Conservation (phyloP, 2,888 invertebrate species). For the Sinopyrophorus schimmeli region DNA sequence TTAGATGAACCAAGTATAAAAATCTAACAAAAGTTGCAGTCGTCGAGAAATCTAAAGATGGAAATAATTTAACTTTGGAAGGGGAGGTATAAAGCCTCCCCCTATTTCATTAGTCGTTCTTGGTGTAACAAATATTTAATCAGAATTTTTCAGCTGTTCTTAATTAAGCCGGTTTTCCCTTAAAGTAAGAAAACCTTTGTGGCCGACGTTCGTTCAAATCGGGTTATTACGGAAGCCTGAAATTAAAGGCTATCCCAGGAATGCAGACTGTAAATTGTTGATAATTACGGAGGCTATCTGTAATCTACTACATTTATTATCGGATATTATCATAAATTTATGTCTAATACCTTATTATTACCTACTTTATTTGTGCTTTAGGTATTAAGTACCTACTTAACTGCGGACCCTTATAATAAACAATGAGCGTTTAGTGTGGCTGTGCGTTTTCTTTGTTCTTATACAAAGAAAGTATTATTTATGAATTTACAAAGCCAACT, state of each 20-base stretch:
- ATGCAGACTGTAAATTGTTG: conserved; percentile 31
- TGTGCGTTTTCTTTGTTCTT: conserved; percentile 6
- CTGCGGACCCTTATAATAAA: conserved; percentile 17
- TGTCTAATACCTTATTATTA: conserved; percentile 30
- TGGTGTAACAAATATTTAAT: conserved; percentile 13
- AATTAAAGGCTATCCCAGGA: conserved; percentile 26
- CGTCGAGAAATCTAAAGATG: too few relatives aligned
- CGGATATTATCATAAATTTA: conserved; percentile 31
- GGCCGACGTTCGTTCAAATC: conserved; percentile 6
- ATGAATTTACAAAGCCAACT: too few relatives aligned
- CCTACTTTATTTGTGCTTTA: conserved; percentile 27
- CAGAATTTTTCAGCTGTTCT: conserved; percentile 20
- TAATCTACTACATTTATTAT: conserved; percentile 31
- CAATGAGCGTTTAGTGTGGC: conserved; percentile 7
- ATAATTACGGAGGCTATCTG: conserved; percentile 26
- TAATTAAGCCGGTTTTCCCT: conserved; percentile 20
- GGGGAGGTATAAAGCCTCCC: too few relatives aligned
- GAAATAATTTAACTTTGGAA: too few relatives aligned
- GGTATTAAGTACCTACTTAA: conserved; percentile 24
- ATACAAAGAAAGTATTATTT: conserved; percentile 5
- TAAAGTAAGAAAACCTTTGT: conserved; percentile 2
- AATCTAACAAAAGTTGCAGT: too few relatives aligned
- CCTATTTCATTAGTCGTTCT: too few relatives aligned
- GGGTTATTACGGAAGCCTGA: conserved; percentile 28
- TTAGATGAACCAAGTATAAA: too few relatives aligned